These are phyloP conservation scores for Diogma glabrata DNA, from an alignment of 2,888 invertebrate species.

Conservation along the genomic window DNA sequence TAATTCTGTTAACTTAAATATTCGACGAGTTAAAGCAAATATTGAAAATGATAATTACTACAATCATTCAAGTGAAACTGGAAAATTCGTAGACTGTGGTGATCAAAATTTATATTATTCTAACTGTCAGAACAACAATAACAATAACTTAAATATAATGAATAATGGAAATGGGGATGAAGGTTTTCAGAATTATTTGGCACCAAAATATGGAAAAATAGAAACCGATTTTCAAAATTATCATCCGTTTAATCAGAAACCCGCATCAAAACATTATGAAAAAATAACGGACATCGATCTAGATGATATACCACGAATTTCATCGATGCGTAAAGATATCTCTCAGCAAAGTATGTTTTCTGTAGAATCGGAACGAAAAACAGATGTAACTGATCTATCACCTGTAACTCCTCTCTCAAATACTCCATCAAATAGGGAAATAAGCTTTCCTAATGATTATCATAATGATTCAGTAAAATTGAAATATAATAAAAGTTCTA, in stretches of 20 bases:
- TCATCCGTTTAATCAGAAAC: slow-evolving; percentile 42
- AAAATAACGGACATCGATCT: slow-evolving; percentile 22
- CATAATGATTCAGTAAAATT: too few relatives aligned
- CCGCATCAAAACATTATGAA: slow-evolving; percentile 34
- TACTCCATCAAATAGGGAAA: too few relatives aligned
- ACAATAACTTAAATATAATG: too few relatives aligned
- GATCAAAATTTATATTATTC: too few relatives aligned
- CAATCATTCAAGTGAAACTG: slow-evolving; percentile 26
- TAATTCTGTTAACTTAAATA: slow-evolving; percentile 20
- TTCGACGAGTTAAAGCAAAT: slow-evolving; percentile 37
- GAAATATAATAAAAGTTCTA: too few relatives aligned
- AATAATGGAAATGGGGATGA: slow-evolving; percentile 36
- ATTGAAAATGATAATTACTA: slow-evolving; percentile 46
- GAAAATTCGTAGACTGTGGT: slow-evolving; percentile 16
- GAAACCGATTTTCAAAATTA: slow-evolving; percentile 48
- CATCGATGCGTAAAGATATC: slow-evolving; percentile 30
- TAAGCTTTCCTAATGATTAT: too few relatives aligned
- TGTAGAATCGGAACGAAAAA: slow-evolving; percentile 36
- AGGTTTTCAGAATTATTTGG: slow-evolving; percentile 47
- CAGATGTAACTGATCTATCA: slow-evolving; percentile 36
- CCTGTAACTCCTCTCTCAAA: slow-evolving; percentile 34
- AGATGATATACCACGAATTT: slow-evolving; percentile 27
- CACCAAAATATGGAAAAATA: slow-evolving; percentile 43
- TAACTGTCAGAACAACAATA: too few relatives aligned
- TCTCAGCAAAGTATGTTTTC: slow-evolving; percentile 35